These are phyloP conservation scores for Thereva unica DNA, from an alignment of 2,888 invertebrate species.

Conservation along the genomic window DNA sequence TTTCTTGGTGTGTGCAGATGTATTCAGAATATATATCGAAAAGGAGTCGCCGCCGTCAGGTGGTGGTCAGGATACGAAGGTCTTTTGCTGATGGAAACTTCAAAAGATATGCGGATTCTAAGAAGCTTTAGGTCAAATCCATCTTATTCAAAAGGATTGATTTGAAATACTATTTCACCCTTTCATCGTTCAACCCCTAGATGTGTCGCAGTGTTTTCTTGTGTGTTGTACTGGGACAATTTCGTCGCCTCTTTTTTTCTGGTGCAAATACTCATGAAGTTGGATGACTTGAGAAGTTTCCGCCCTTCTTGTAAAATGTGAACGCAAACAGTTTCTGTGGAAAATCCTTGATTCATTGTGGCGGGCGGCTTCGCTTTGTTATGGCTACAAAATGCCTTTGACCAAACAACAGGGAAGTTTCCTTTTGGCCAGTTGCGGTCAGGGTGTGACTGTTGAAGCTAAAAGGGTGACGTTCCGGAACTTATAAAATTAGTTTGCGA, in stretches of 20 bases:
- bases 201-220: slow-evolving; percentile 22
- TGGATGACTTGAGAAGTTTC: too few species aligned
- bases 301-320: too few species aligned
- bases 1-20: not conserved
- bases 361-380: not conserved
- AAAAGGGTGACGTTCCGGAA: slow-evolving; percentile 30
- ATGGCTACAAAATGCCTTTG: not conserved
- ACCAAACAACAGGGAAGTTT: slow-evolving; percentile 10
- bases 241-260: not conserved
- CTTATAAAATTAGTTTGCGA: slow-evolving; percentile 39
- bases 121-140: slow-evolving; percentile 38
- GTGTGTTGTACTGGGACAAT: slow-evolving; percentile 5
- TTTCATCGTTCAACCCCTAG: not conserved
- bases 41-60: not conserved
- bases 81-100: not conserved
- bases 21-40: slow-evolving; percentile 20
- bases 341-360: too few species aligned
- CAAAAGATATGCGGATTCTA: slow-evolving; percentile 14
- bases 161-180: slow-evolving; percentile 28
- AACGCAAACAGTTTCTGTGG: too few species aligned
- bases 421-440: slow-evolving; percentile 27
- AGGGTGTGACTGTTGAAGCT: slow-evolving; percentile 18
- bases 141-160: slow-evolving; percentile 37
- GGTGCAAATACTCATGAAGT: too few species aligned
- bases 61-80: slow-evolving; percentile 10